phyloP scores from a whole-genome alignment of 2,888 invertebrate genomes.

The Pollenia labialis region DNA sequence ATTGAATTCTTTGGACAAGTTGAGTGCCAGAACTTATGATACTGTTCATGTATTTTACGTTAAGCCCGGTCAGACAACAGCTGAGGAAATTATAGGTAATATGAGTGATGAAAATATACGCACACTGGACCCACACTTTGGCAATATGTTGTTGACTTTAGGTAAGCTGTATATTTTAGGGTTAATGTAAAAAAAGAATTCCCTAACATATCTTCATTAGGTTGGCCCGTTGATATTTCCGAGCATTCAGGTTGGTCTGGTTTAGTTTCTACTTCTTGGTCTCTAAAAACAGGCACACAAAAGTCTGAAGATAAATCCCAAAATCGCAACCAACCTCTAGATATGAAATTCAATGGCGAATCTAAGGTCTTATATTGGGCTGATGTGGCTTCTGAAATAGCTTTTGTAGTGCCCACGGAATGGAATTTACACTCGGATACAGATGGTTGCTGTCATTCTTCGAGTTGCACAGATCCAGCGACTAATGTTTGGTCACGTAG shows the following conservation, averaged over 20 bases:
- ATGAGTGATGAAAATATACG: conserved; percentile 81
- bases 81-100: conserved; percentile 90
- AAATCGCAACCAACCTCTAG: conserved; percentile 79
- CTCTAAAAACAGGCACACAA: conserved; percentile 83
- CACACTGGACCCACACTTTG: conserved; percentile 85
- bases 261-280: conserved; percentile 94
- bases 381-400: conserved; percentile 96
- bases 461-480: conserved; percentile 69
- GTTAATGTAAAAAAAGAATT: neutral
- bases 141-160: conserved; percentile 88
- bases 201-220: conserved; percentile 50
- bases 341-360: conserved; percentile 92
- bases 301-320: conserved; percentile 63
- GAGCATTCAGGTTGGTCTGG: conserved; percentile 98
- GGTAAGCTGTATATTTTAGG: conserved; percentile 81
- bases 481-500: conserved; percentile 79
- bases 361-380: conserved; percentile 97
- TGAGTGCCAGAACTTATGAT: conserved; percentile 94
- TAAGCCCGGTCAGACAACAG: conserved; percentile 91
- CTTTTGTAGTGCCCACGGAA: conserved; percentile 94
- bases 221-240: conserved; percentile 93
- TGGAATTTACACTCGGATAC: conserved; percentile 85
- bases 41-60: conserved; percentile 98
- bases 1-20: conserved; percentile 92
- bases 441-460: conserved; percentile 85